Base-by-base conservation (phyloP, 2,888 invertebrate species). In the Biston stratarius region DNA sequence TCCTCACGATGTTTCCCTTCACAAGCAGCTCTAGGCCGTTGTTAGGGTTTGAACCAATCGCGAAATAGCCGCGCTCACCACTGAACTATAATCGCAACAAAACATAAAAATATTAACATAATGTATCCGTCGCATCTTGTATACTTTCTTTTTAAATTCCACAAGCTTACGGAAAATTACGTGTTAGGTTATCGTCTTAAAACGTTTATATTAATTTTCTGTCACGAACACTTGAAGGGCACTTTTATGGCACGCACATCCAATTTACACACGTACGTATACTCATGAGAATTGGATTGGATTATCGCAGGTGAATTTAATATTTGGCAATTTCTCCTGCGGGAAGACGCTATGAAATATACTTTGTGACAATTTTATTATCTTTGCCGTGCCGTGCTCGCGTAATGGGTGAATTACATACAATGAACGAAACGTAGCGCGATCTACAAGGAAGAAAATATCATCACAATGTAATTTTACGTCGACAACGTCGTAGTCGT, bases 191-290 rank as follows among this genome's bases (percentile, higher is more conserved):
- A 14, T 14, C 45, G 7, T 38, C 38, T 38, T 38, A 38, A 38
- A 38, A 6, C 38, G 24, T 24, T 24, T 24, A 24, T 24, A 24
- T 24, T 24, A 24, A 77, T 76, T 75, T 77, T 64, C 58, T 67
- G 51, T 59, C 67, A 66, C 62, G 62, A 67, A 64, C 55, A 67
- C 64, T 69, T 72, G 53, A 60, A 68, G 66, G 61, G 56, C 59
- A 70, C 68, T 76, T 79, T 79, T 79, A 80, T 77, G 70, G 66
- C 70, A 60, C 67, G 63, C 66, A 77, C 73, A 79, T 78, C 77
- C 77, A 76, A 79, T 80, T 80, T 77, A 45, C 36, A 42, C 55
- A 55, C 56, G 69, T 67, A 61, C 57, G 61, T 48, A 64, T 69
- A 73, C 65, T 63, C 38, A 60, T 42, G 62, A 24, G 66, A 40